Conservation (phyloP, 2,888 invertebrate species). For the Ophion ellenae region DNA sequence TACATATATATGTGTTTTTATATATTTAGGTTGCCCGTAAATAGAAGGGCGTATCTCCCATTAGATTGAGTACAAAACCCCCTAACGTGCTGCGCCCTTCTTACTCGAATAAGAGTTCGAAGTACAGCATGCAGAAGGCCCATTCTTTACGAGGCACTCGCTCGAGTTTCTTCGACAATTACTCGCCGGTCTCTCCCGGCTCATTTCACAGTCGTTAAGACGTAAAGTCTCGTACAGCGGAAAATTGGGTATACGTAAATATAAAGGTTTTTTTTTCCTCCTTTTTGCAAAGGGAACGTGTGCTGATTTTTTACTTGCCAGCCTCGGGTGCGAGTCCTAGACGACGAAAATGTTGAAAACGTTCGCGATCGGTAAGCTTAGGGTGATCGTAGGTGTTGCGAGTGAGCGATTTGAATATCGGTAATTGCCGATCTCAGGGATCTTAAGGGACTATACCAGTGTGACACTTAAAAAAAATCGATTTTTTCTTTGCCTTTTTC, state of each 20-base stretch:
- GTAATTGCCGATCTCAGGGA: conserved; percentile 57
- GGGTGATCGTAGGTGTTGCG: conserved; percentile 48
- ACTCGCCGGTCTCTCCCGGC: conserved; percentile 60
- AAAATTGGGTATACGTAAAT: conserved; percentile 56
- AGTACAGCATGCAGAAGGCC: conserved; percentile 14
- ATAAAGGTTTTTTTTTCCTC: conserved; percentile 10
- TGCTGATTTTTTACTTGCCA: neutral
- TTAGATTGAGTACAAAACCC: neutral
- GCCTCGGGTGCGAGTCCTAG: neutral
- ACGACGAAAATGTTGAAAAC: conserved; percentile 25
- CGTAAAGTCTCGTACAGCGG: conserved; percentile 61
- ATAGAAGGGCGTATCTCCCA: neutral
- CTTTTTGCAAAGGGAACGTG: neutral
- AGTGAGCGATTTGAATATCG: conserved; percentile 51
- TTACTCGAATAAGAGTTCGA: neutral
- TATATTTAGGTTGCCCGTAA: neutral
- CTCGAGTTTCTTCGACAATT: conserved; percentile 67
- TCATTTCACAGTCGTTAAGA: conserved; percentile 69
- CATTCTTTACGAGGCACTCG: conserved; percentile 64
- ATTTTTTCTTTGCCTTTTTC: too few species aligned
- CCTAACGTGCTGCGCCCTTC: neutral
- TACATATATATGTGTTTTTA: neutral
- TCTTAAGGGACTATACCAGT: neutral
- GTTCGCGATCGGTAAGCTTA: conserved; percentile 27
- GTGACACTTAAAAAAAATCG: too few species aligned